Percentiles rank a stretch among this genome's conserved stretches.
Evolutionary conservation across 2,888 invertebrate species (phyloP).

Genomic region (Galeopsomyia nigrocyanea): DNA sequence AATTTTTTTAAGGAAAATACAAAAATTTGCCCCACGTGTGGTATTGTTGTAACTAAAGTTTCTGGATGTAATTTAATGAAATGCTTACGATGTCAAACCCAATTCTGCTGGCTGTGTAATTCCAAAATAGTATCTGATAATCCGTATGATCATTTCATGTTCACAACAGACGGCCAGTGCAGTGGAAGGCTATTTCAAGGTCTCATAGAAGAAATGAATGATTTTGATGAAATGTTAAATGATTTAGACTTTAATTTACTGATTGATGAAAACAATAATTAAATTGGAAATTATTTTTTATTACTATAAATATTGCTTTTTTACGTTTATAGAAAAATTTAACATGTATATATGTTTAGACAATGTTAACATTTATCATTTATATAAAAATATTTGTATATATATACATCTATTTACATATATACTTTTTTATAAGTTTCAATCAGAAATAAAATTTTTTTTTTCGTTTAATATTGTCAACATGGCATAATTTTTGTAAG

Average conservation of each 20-base stretch:
- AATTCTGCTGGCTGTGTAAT: conserved; percentile 58
- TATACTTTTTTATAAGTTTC: too few species aligned
- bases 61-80: conserved; percentile 56
- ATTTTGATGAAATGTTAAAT: neutral
- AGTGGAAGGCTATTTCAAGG: conserved; percentile 53
- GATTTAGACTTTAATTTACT: conserved; percentile 10
- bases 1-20: conserved; percentile 52
- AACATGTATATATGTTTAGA: neutral
- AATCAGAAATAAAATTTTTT: conserved; percentile 23
- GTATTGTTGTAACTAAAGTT: conserved; percentile 50
- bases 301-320: conserved; percentile 1
- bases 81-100: conserved; percentile 50
- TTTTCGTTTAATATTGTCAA: conserved; percentile 14
- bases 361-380: conserved; percentile 16
- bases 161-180: conserved; percentile 39
- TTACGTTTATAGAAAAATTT: conserved; percentile 24
- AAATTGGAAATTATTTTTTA: conserved; percentile 10
- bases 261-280: too few species aligned
- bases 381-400: conserved; percentile 16
- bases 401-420: too few species aligned
- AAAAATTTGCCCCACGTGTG: conserved; percentile 56
- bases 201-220: conserved; percentile 3
- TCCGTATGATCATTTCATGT: conserved; percentile 55
- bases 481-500: neutral
- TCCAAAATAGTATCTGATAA: conserved; percentile 45